phyloP scores from a whole-genome alignment of 2,113 vertebrate genomes.

The Nycticryphes semicollaris region DNA sequence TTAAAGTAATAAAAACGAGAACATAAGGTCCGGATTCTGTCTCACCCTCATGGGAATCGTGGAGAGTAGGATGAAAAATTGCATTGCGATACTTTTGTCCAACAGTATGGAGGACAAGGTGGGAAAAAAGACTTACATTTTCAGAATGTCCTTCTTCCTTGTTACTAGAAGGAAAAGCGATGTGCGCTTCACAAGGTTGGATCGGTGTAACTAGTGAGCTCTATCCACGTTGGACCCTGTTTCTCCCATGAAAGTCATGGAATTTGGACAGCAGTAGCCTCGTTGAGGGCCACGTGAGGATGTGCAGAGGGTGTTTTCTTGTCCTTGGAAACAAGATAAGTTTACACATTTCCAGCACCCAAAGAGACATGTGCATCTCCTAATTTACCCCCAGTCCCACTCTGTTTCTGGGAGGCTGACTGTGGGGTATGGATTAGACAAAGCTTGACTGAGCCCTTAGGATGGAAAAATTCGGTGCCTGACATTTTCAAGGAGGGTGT shows the following conservation, averaged over 20 bases:
- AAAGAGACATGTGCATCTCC: not conserved
- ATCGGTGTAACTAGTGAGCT: accelerated
- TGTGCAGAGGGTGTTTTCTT: not conserved
- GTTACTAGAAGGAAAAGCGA: not conserved
- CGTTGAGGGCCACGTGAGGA: not conserved
- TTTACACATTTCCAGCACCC: not conserved
- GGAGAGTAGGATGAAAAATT: not conserved
- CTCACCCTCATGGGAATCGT: not conserved
- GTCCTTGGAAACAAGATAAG: not conserved
- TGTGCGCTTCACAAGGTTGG: not conserved
- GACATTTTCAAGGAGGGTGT: not conserved
- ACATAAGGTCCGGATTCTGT: not conserved
- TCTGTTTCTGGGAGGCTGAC: not conserved
- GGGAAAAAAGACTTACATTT: not conserved
- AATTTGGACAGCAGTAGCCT: not conserved
- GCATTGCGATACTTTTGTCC: not conserved
- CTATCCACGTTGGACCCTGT: not conserved
- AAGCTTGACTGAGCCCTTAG: not conserved
- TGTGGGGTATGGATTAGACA: not conserved
- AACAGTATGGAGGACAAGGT: not conserved
- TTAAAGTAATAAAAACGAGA: not conserved
- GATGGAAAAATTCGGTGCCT: not conserved
- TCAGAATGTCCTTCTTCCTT: not conserved
- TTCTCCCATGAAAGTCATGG: not conserved
- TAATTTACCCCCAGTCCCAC: not conserved